Base-by-base conservation (phyloP, 2,113 vertebrate species). In the Hydrochoerus hydrochaeris region DNA sequence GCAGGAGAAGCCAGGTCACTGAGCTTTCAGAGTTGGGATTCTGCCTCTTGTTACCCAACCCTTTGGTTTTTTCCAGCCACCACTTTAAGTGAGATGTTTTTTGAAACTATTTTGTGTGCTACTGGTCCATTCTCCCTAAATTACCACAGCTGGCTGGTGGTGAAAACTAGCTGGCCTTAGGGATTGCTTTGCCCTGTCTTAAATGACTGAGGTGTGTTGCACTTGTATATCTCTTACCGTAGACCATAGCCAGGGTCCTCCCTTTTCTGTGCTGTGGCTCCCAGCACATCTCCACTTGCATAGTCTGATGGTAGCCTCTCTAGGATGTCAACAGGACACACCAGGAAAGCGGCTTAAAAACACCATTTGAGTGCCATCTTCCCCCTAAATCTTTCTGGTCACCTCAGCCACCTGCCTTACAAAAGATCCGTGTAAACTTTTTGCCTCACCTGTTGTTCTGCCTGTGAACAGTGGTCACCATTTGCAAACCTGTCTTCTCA, bases 401-500 rank as follows among this genome's bases (percentile, higher is more conserved):
- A 2, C 67, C 8, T 46, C 32, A 24, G 52, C 49, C 19, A 9
- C n/a, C 8, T 28, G 78, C 32, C 35, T 83, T 85, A 57, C 8
- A 0, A 44, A 35, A 62, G 46, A 91, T 12, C 17, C 24, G 0
- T 32, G 44, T 4, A 28, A 46, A 2, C 2, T 13, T 52, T 63
- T 58, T 49, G 44, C 9, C n/a, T 7, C 46, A 7, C 17, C 17
- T 44, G 44, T 75, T 44, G 44, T 75, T 19, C 19, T 52, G 35
- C 44, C 24, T 26, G 7, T 46, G 52, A 16, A 54, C n/a, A 62
- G 24, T 62, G 67, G 24, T 44, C 1, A 0, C 24, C 20, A 0
- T 62, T 7, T 3, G 19, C 38, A 28, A 8, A 24, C 49, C 24
- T 22, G 5, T 32, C 49, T 81, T 90, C 49, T 67, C 35, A 13